These are phyloP conservation scores for Tinamus guttatus DNA, from an alignment of 2,113 vertebrate genomes.

Conservation along the genomic window DNA sequence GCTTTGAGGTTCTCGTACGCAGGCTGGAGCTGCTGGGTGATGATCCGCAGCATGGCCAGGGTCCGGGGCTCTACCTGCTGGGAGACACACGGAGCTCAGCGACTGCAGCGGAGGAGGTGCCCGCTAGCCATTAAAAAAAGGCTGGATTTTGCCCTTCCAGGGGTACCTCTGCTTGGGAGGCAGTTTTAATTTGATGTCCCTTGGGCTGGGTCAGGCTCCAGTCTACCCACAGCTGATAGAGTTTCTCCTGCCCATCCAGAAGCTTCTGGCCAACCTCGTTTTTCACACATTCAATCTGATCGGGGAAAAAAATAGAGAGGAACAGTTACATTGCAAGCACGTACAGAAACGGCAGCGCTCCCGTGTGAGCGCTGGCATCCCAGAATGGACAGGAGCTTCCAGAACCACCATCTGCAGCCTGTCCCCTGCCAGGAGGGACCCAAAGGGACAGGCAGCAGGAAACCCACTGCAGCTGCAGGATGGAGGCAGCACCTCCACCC, in stretches of 20 bases:
- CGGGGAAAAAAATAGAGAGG: not conserved
- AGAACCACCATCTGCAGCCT: too few species aligned
- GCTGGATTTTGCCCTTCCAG: fast-evolving
- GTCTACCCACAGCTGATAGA: conserved; percentile 85
- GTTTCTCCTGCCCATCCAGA: conserved; percentile 84
- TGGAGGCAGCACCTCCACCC: not conserved
- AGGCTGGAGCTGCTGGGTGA: conserved; percentile 83
- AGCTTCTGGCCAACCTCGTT: conserved; percentile 81
- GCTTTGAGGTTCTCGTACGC: conserved; percentile 79
- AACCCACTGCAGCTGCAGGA: not conserved
- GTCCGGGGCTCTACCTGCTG: conserved; percentile 73
- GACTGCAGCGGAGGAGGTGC: not conserved
- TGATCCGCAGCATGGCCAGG: conserved; percentile 81
- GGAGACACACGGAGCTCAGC: not conserved
- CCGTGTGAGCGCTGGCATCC: not conserved
- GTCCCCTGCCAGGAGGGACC: not conserved
- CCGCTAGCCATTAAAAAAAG: not conserved
- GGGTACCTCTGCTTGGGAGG: conserved; percentile 71
- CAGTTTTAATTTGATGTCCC: conserved; percentile 19
- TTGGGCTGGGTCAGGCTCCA: conserved; percentile 82
- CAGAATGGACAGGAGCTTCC: not conserved
- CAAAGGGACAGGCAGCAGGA: not conserved
- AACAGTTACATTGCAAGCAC: not conserved
- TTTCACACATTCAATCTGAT: conserved; percentile 76
- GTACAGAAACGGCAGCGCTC: not conserved